Evolutionary conservation across 1,140 invertebrate genomes (phyloP).

Genomic region (Helicoverpa armigera): DNA sequence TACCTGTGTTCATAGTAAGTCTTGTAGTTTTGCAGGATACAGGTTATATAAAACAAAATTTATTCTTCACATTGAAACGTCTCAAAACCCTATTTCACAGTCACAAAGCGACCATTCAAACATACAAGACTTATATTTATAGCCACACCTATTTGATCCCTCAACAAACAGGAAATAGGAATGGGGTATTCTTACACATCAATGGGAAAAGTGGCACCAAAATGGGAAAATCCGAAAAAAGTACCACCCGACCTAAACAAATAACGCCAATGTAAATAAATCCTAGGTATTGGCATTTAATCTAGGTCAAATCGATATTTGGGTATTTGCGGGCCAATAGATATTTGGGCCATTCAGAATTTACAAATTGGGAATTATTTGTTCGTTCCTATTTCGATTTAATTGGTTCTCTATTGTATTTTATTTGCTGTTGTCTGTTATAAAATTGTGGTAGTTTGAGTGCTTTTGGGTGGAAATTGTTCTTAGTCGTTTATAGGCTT

Average conservation of each 20-base stretch:
- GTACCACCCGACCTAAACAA: conserved; percentile 20
- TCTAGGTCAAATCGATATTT: conserved; percentile 63
- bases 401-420: neutral
- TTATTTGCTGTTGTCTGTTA: neutral
- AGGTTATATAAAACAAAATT: too few species aligned
- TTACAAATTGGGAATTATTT: conserved; percentile 46
- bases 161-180: too few species aligned
- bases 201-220: too few species aligned
- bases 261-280: conserved; percentile 30
- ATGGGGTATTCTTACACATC: too few species aligned
- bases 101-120: too few species aligned
- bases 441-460: neutral
- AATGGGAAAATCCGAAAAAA: neutral
- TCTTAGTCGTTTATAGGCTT: neutral
- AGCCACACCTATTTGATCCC: too few species aligned
- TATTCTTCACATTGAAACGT: too few species aligned
- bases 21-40: too few species aligned
- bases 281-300: conserved; percentile 52
- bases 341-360: conserved; percentile 43
- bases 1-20: too few species aligned
- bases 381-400: conserved; percentile 12
- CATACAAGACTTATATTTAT: too few species aligned
- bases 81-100: too few species aligned
- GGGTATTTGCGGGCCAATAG: conserved; percentile 42
- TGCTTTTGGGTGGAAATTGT: too few species aligned